A percentile compares a stretch with the other conserved stretches of the same genome.
These are phyloP conservation scores for Oxyteleia sp. DNA, from an alignment of 2,888 invertebrate genomes.

Conservation along the genomic window DNA sequence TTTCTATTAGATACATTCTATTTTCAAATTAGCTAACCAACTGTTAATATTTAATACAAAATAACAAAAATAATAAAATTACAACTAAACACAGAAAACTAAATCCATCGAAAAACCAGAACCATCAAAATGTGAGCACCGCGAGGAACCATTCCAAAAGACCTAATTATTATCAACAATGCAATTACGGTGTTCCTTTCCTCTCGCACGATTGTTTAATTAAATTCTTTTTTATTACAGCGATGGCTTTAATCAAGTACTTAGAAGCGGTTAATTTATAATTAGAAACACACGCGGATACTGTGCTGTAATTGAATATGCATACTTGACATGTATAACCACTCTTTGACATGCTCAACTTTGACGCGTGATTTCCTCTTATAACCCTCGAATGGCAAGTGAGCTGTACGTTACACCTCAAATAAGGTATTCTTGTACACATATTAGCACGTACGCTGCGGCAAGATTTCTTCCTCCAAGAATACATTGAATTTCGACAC, in stretches of 20 bases:
- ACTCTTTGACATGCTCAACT: slow-evolving; percentile 64
- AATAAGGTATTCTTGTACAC: slow-evolving; percentile 49
- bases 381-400: slow-evolving; percentile 57
- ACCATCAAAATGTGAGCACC: too few relatives aligned
- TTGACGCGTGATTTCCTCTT: slow-evolving; percentile 63
- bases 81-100: too few relatives aligned
- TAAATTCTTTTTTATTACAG: slow-evolving; percentile 34
- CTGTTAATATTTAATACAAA: too few relatives aligned
- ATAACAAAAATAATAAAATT: too few relatives aligned
- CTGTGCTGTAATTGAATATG: slow-evolving; percentile 49
- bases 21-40: too few relatives aligned
- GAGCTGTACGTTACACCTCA: slow-evolving; percentile 41
- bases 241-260: slow-evolving; percentile 31
- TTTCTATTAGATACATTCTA: too few relatives aligned
- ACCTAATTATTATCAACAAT: too few relatives aligned
- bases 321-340: slow-evolving; percentile 66
- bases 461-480: slow-evolving; percentile 14
- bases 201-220: slow-evolving; percentile 27
- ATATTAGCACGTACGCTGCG: slow-evolving; percentile 46
- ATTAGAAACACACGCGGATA: slow-evolving; percentile 38
- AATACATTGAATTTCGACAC: slow-evolving; percentile 26
- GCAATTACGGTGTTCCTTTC: too few relatives aligned
- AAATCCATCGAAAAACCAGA: too few relatives aligned
- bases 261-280: slow-evolving; percentile 56
- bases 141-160: too few relatives aligned